Conservation (phyloP, 2,797 vertebrate genomes). For the Microctenopoma lineatum region DNA sequence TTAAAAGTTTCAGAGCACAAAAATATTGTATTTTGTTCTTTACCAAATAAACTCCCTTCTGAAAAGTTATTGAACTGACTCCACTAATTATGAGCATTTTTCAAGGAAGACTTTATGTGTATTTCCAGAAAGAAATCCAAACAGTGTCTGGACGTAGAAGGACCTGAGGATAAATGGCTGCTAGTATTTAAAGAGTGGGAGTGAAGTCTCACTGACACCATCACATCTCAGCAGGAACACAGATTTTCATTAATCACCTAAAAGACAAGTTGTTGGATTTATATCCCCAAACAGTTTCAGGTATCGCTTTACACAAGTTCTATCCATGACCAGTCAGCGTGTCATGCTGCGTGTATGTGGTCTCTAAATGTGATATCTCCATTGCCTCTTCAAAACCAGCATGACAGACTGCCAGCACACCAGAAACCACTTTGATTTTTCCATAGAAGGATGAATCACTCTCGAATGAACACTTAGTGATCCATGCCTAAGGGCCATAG, state of each 20-base stretch:
- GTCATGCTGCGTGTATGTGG: slow-evolving; percentile 44
- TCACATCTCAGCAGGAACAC: slow-evolving; percentile 15
- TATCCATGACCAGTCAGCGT: slow-evolving; percentile 11
- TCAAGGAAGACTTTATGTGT: slow-evolving; percentile 8
- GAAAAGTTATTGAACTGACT: not conserved
- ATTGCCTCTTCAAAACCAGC: slow-evolving; percentile 38
- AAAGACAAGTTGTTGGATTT: slow-evolving; percentile 5
- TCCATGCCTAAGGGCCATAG: slow-evolving; percentile 49
- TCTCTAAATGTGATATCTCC: slow-evolving; percentile 54
- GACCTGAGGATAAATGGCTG: slow-evolving; percentile 3
- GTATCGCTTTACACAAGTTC: slow-evolving; percentile 37
- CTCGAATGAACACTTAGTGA: slow-evolving; percentile 64
- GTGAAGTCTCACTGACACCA: slow-evolving; percentile 23
- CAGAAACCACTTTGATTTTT: slow-evolving; percentile 62
- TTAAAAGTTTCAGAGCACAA: too few species aligned
- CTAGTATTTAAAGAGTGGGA: slow-evolving; percentile 8
- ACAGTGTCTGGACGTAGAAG: slow-evolving; percentile 17
- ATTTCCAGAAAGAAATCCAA: slow-evolving; percentile 34
- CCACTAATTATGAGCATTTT: not conserved
- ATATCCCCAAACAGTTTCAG: not conserved
- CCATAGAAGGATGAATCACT: slow-evolving; percentile 61
- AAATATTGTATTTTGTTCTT: not conserved
- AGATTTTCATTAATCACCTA: slow-evolving; percentile 30
- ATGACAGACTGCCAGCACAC: slow-evolving; percentile 32
- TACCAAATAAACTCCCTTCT: not conserved